Evolutionary conservation across 2,888 invertebrate species (phyloP), one percentile per base, ranked within the genome.

Genomic region (Dysmachus trigonus): DNA sequence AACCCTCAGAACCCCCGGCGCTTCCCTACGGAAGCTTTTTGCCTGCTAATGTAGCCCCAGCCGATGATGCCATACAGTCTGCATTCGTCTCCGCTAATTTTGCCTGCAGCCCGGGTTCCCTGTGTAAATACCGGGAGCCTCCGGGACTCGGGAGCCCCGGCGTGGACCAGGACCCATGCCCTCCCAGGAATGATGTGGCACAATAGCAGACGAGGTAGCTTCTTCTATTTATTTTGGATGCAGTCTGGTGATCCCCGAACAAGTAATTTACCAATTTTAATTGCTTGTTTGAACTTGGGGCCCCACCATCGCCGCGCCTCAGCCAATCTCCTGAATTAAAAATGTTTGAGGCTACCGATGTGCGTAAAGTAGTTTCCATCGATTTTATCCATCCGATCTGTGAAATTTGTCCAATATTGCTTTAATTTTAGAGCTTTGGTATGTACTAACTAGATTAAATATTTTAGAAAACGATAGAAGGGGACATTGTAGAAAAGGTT

Each of bases 211-310:
- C 81, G 18, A 62, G 81, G 81, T 31, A 81, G 81, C 35, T 81
- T 33, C 81, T 81, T 81, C 81, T 81, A 81, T 81, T 81, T 81
- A 81, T 81, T 81, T 81, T 81, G 81, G 81, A 81, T 81, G 81
- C 81, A 81, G 81, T 81, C 81, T 81, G 81, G 53, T 81, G 81
- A 81, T 81, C 81, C 81, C 62, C 53, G 51, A 81, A 81, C 81
- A 81, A 81, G 53, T 81, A 81, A 81, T 81, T 81, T 81, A 22
- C 53, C 81, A 53, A 81, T 53, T 81, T 81, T 81, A 81, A 81
- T 81, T 81, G 81, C 31, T 81, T 81, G 81, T 81, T 81, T 81
- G 81, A 81, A 81, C 53, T 81, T 79, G 18, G 47, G 8, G 10
- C 51, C 51, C 62, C 62, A 27, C 62, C 62, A 62, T 10, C 18